These are phyloP conservation scores for Calidris pygmaea DNA, from an alignment of 2,113 vertebrate genomes.

Conservation along the genomic window DNA sequence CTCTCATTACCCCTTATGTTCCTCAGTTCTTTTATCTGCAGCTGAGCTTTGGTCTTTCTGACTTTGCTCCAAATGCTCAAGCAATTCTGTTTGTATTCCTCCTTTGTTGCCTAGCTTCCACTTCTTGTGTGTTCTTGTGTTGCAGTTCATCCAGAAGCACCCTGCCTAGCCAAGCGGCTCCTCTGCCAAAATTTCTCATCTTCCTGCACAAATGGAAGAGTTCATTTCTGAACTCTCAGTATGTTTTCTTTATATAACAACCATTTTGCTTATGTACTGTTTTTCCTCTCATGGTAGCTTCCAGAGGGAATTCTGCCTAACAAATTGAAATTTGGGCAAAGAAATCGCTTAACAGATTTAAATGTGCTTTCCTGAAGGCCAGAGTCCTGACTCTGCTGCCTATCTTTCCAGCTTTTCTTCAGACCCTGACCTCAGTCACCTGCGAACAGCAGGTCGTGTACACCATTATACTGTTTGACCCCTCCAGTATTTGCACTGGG, in stretches of 20 bases:
- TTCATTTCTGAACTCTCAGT: background rate
- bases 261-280: background rate
- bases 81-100: background rate
- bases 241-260: background rate
- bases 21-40: background rate
- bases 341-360: background rate
- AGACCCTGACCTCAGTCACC: background rate
- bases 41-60: slow-evolving; percentile 6
- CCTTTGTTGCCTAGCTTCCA: slow-evolving; percentile 12
- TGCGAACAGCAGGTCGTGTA: background rate
- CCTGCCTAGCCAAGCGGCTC: background rate
- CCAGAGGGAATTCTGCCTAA: background rate
- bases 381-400: background rate
- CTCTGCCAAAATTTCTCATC: slow-evolving; percentile 25
- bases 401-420: background rate
- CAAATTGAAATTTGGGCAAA: background rate
- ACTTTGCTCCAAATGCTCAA: slow-evolving; percentile 33
- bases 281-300: background rate
- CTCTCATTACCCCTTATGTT: background rate
- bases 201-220: background rate
- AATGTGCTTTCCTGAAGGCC: background rate
- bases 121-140: slow-evolving; percentile 23
- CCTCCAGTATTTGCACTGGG: background rate
- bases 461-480: background rate
- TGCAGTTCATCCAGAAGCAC: slow-evolving; percentile 8